These are phyloP conservation scores for Pemphigus obesinymphae DNA, from an alignment of 1,140 invertebrate species.

Conservation along the genomic window DNA sequence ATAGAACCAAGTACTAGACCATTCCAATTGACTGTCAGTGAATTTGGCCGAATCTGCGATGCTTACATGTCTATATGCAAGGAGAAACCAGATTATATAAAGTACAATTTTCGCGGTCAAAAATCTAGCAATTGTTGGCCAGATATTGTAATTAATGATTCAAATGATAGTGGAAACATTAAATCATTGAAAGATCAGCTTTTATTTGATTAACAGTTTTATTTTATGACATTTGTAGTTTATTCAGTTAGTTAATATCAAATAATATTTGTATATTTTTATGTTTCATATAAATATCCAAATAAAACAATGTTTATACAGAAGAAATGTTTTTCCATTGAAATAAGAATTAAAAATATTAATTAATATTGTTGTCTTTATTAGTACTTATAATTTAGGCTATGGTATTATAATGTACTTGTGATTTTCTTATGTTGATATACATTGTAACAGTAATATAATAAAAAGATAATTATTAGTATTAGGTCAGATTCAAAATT, in stretches of 20 bases:
- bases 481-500: too few species aligned
- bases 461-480: too few species aligned
- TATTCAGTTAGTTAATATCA: background rate
- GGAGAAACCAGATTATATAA: conserved; percentile 63
- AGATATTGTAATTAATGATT: background rate
- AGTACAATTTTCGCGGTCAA: conserved; percentile 63
- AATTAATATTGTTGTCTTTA: background rate
- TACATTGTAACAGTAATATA: too few species aligned
- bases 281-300: background rate
- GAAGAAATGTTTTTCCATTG: background rate
- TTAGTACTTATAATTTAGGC: background rate
- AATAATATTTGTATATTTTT: background rate
- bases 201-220: background rate
- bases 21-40: conserved; percentile 68
- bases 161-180: background rate
- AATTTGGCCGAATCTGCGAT: conserved; percentile 70
- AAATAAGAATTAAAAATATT: background rate
- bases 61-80: conserved; percentile 70
- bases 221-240: conserved; percentile 13
- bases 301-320: background rate
- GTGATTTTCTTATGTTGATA: too few species aligned
- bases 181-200: background rate
- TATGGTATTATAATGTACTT: too few species aligned
- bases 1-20: conserved; percentile 66
- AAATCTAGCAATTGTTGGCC: conserved; percentile 27